phyloP scores from a whole-genome alignment of 1,140 invertebrate genomes.

The Papilio xuthus region DNA sequence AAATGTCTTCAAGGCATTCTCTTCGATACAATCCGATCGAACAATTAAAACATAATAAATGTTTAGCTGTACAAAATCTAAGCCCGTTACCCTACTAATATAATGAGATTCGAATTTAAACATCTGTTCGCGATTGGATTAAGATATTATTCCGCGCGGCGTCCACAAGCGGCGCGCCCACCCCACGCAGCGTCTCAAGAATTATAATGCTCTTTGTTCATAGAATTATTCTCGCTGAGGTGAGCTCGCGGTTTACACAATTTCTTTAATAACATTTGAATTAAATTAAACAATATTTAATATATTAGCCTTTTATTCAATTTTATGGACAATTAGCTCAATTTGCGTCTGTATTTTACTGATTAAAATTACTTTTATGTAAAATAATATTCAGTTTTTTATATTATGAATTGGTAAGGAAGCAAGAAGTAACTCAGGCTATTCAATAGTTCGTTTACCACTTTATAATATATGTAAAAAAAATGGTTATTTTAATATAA shows the following conservation, averaged over 20 bases:
- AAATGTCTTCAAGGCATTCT: background rate
- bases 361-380: no score
- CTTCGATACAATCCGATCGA: background rate
- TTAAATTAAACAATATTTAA: background rate
- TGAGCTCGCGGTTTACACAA: background rate
- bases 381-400: no score
- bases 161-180: slow-evolving; percentile 25
- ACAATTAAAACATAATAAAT: background rate
- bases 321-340: background rate
- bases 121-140: slow-evolving; percentile 64
- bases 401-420: no score
- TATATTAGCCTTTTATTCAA: background rate
- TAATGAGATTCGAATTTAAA: slow-evolving; percentile 61
- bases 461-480: no score
- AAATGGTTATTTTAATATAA: no score
- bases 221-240: slow-evolving; percentile 32
- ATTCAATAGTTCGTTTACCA: no score
- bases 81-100: slow-evolving; percentile 43
- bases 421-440: no score
- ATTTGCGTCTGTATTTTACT: no score
- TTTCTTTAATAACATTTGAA: background rate
- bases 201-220: slow-evolving; percentile 41
- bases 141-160: slow-evolving; percentile 58
- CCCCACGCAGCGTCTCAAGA: slow-evolving; percentile 24
- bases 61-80: background rate